Conservation (phyloP, 2,888 invertebrate species). For the Melieria picta region DNA sequence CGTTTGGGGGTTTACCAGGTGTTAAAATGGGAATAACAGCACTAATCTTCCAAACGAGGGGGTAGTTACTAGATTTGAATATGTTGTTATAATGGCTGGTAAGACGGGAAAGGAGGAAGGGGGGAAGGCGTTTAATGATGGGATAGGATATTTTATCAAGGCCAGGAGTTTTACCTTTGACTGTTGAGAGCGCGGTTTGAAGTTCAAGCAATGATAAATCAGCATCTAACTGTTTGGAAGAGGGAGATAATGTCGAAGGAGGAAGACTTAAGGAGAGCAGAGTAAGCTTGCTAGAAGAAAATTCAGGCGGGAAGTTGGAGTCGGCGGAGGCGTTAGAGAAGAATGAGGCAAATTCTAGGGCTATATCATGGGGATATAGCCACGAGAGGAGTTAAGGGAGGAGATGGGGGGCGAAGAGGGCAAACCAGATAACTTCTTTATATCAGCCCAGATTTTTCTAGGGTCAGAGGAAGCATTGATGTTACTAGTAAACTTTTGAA, state of each 20-base stretch:
- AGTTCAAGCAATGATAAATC: too few relatives aligned
- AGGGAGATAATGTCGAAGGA: too few relatives aligned
- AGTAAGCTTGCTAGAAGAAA: neutral
- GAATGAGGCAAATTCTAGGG: neutral
- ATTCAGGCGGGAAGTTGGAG: neutral
- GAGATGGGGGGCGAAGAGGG: neutral
- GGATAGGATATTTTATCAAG: conserved; percentile 6
- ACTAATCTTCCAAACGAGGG: neutral
- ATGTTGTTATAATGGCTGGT: neutral
- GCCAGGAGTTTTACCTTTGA: neutral
- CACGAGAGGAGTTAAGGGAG: neutral
- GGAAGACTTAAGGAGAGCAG: neutral
- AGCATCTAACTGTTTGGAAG: too few relatives aligned
- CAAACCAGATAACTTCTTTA: neutral
- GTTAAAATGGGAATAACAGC: neutral
- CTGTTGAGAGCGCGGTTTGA: neutral
- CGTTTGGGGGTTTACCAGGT: neutral
- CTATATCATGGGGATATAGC: conserved; percentile 13
- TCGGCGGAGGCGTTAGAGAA: neutral
- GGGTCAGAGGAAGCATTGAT: neutral
- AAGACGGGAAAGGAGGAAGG: neutral
- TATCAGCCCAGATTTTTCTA: neutral
- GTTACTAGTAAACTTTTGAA: neutral
- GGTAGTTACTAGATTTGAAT: neutral
- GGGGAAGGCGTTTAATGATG: conserved; percentile 5